A percentile compares a stretch with the other conserved stretches of the same genome.
These are phyloP conservation scores for Rhopalosiphum padi DNA, from an alignment of 1,140 invertebrate genomes.

Conservation along the genomic window DNA sequence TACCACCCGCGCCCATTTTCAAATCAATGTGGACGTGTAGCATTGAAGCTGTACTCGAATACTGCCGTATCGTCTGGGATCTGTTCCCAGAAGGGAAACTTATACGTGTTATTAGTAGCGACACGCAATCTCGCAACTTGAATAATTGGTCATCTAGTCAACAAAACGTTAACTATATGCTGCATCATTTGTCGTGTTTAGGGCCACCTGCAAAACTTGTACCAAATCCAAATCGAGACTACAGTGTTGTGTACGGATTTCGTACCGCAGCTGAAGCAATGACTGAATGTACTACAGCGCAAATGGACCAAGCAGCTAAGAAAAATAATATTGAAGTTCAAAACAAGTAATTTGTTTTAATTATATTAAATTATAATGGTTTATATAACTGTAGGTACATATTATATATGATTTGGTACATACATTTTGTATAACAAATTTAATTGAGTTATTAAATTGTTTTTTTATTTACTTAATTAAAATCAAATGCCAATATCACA, in stretches of 20 bases:
- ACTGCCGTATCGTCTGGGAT: slow-evolving; percentile 96
- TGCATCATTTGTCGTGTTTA: slow-evolving; percentile 70
- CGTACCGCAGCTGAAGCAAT: slow-evolving; percentile 86
- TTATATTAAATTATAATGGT: background rate
- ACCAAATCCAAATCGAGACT: slow-evolving; percentile 65
- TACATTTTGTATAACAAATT: background rate
- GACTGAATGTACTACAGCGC: slow-evolving; percentile 80
- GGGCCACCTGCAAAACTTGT: slow-evolving; percentile 71
- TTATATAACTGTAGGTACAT: background rate
- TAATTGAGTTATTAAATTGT: background rate
- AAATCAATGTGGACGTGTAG: slow-evolving; percentile 95
- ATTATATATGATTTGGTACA: background rate
- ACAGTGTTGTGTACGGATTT: slow-evolving; percentile 82
- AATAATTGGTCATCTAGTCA: slow-evolving; percentile 82
- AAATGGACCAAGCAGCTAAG: slow-evolving; percentile 68
- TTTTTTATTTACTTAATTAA: background rate
- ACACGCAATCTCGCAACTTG: slow-evolving; percentile 77
- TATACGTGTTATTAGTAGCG: slow-evolving; percentile 83
- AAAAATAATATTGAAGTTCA: slow-evolving; percentile 22
- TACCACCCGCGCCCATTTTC: slow-evolving; percentile 78
- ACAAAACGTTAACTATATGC: slow-evolving; percentile 84
- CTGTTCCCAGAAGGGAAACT: slow-evolving; percentile 88
- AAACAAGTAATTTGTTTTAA: slow-evolving; percentile 45
- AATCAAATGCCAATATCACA: background rate
- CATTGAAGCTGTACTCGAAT: slow-evolving; percentile 93